Percentiles rank a stretch among this genome's conserved stretches.
phyloP scores from a whole-genome alignment of 2,888 invertebrate species.

The Apodemia zela region DNA sequence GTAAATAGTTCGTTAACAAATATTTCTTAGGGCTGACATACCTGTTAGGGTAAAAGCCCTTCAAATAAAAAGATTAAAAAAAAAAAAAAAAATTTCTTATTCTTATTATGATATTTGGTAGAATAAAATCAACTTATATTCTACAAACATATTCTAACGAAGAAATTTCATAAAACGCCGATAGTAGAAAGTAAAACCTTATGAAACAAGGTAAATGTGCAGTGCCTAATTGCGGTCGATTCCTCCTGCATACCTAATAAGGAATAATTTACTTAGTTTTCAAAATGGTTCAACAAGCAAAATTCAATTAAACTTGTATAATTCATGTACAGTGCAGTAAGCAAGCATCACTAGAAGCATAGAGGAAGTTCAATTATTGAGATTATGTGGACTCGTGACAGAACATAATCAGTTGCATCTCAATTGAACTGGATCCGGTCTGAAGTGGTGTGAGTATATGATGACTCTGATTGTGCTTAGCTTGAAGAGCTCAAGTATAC shows the following conservation, averaged over 20 bases:
- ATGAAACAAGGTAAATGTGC: too few relatives aligned
- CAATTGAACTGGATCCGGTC: conserved; percentile 10
- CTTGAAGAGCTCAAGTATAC: neutral
- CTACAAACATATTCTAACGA: too few relatives aligned
- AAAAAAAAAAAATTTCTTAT: too few relatives aligned
- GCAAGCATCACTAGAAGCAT: neutral
- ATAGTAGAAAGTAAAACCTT: too few relatives aligned
- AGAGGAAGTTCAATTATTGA: conserved; percentile 12
- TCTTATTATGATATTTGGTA: too few relatives aligned
- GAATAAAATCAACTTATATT: too few relatives aligned
- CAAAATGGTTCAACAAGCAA: neutral
- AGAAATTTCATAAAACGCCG: too few relatives aligned
- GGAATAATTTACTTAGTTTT: too few relatives aligned
- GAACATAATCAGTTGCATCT: conserved; percentile 13
- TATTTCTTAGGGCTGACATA: too few relatives aligned
- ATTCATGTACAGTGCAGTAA: neutral
- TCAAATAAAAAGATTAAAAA: too few relatives aligned
- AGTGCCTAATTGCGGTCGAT: neutral
- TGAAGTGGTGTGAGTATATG: neutral
- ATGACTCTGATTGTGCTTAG: neutral
- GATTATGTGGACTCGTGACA: conserved; percentile 4
- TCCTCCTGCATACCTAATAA: neutral
- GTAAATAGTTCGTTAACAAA: too few relatives aligned
- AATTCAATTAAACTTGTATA: neutral
- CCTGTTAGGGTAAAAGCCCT: too few relatives aligned